Base-by-base conservation (phyloP, 2,113 vertebrate genomes). In the Aptenodytes forsteri region DNA sequence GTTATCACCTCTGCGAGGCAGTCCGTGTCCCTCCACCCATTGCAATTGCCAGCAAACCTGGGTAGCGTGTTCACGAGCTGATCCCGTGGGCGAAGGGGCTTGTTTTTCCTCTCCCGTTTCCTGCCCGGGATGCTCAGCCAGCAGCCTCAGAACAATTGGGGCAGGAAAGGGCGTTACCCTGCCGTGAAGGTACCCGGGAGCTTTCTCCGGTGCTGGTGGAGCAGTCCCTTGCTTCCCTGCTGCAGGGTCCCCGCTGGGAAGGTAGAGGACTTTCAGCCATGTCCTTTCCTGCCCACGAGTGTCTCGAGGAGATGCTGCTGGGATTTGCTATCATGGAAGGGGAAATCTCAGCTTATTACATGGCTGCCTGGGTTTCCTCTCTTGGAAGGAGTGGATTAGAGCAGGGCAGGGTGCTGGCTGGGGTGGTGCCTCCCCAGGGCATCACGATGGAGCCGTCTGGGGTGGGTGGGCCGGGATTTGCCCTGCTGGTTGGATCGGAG, bases 21-120 rank as follows among this genome's bases (percentile, higher is more conserved):
- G 13, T 4, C 49, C 0, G 0, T 25, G 40, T 52, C 44, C 58
- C 80, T 52, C 17, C 16, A 13, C 22, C 22, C 8, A 0, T 11
- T n/a, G 40, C 11, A 4, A 2, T 20, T 64, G 87, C 32, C 70
- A 40, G 49, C 16, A 15, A 0, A 26, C 38, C 30, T 8, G 88
- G 30, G 27, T 75, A 47, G 34, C 0, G 1, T 44, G 2, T 67
- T 84, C 50, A 10, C 0, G 8, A 47, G 66, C 87, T 11, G 59
- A 50, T 85, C 54, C 42, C 0, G 0, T 27, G 30, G 44, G 25
- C 9, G 3, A 3, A 25, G 81, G 8, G 52, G 2, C 13, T 83
- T 70, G 85, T 46, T 84, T 85, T 75, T 32, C 72, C 89, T 66
- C 69, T 75, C 46, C 15, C 0, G 12, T 42, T 92, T 94, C 91